Percentiles rank a stretch among this genome's conserved stretches.
Evolutionary conservation across 1,140 invertebrate species (phyloP).

Genomic region (Hyles vespertilio): DNA sequence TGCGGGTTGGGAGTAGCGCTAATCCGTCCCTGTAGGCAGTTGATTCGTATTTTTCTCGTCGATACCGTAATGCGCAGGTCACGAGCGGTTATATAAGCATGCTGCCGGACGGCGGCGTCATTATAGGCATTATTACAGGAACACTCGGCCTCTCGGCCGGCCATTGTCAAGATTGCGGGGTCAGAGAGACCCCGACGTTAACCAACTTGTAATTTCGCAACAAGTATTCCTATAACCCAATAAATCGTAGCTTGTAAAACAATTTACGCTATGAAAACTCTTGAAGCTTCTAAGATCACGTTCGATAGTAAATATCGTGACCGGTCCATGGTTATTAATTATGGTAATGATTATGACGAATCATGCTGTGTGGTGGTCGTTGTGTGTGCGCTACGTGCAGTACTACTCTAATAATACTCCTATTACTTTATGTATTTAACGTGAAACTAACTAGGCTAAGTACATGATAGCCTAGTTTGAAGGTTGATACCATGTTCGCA

Average conservation of each 20-base stretch:
- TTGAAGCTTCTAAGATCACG: constrained; percentile 9
- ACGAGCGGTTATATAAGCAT: constrained; percentile 71
- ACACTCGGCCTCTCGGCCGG: constrained; percentile 54
- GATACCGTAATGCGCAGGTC: constrained; percentile 71
- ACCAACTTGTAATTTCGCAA: constrained; percentile 68
- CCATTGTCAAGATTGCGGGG: constrained; percentile 74
- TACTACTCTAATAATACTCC: no score
- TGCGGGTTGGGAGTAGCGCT: no score
- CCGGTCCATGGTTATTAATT: constrained; percentile 61
- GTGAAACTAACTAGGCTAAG: no score
- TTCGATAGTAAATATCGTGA: constrained; percentile 15
- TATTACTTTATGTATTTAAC: no score
- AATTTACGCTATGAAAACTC: constrained; percentile 54
- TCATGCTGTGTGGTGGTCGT: constrained; percentile 24
- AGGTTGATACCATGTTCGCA: no score
- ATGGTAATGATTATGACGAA: constrained; percentile 58
- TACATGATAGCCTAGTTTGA: no score
- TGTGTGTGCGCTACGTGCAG: no score
- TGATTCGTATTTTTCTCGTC: constrained; percentile 57
- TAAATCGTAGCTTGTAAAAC: constrained; percentile 69
- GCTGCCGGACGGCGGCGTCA: constrained; percentile 63
- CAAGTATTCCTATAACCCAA: constrained; percentile 61
- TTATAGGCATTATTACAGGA: constrained; percentile 67
- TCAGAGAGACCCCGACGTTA: constrained; percentile 57
- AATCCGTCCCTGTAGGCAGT: constrained; percentile 12